phyloP scores from a whole-genome alignment of 2,888 invertebrate genomes.

The Peribatodes rhomboidaria region DNA sequence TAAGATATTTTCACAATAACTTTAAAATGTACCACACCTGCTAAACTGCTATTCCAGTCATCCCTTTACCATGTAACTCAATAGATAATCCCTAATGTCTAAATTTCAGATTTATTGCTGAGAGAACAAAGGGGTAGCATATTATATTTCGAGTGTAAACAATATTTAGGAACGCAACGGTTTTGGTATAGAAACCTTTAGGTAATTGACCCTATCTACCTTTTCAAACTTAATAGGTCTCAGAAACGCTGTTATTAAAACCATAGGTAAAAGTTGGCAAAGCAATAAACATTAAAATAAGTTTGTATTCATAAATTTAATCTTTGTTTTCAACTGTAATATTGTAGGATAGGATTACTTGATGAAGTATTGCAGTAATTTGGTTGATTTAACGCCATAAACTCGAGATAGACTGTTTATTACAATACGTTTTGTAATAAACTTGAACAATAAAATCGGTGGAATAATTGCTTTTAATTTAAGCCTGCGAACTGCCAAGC shows the following conservation, averaged over 20 bases:
- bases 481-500: no score
- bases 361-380: constrained; percentile 16
- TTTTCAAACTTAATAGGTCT: not conserved
- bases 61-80: no score
- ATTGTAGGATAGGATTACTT: constrained; percentile 19
- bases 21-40: no score
- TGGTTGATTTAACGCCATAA: constrained; percentile 16
- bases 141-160: not conserved
- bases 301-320: constrained; percentile 10
- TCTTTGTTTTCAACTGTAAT: constrained; percentile 16
- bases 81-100: not conserved
- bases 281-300: constrained; percentile 15
- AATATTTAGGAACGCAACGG: not conserved
- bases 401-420: constrained; percentile 20
- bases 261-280: constrained; percentile 11
- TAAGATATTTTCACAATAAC: no score
- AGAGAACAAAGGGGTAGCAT: not conserved
- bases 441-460: not conserved
- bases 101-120: not conserved
- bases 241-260: not conserved
- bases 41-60: no score
- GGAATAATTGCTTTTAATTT: constrained; percentile 3
- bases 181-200: not conserved
- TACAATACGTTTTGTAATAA: not conserved
- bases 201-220: not conserved